phyloP scores from a whole-genome alignment of 2,113 vertebrate species.

The Carettochelys insculpta region DNA sequence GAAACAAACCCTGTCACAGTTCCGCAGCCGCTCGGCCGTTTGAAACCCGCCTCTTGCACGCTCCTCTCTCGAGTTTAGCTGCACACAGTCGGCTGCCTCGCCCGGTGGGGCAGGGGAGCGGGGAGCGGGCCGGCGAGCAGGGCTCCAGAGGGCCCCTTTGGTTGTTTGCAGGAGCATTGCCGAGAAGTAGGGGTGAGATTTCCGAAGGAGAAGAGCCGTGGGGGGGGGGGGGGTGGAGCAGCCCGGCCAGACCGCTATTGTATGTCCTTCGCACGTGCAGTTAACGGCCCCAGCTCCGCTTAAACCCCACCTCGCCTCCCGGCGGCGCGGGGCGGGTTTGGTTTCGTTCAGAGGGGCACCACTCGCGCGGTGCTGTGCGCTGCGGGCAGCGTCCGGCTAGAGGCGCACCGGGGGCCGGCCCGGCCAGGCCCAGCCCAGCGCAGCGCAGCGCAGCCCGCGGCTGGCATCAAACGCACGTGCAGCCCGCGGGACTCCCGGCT shows the following conservation, averaged over 20 bases:
- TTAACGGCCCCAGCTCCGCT: too few species aligned
- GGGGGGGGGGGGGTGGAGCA: accelerated
- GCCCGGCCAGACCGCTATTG: accelerated
- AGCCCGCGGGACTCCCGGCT: too few species aligned
- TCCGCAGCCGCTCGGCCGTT: not conserved
- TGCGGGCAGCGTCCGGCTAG: not conserved
- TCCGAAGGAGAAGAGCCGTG: not conserved
- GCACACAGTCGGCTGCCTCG: too few species aligned
- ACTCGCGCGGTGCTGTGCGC: not conserved
- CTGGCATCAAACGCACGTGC: not conserved
- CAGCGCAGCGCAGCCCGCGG: too few species aligned
- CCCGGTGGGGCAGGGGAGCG: conserved; percentile 33
- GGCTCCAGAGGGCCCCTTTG: conserved; percentile 50
- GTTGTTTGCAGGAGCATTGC: not conserved
- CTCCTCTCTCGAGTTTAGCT: not conserved
- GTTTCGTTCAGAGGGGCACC: not conserved
- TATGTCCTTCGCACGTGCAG: too few species aligned
- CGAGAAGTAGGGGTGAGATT: not conserved
- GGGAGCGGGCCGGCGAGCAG: conserved; percentile 5
- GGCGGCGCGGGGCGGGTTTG: not conserved
- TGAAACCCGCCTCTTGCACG: not conserved
- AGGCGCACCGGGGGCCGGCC: too few species aligned
- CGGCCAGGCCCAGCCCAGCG: too few species aligned
- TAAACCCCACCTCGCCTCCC: too few species aligned
- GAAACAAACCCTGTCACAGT: not conserved